Evolutionary conservation across 2,888 invertebrate genomes (phyloP).

Genomic region (Spatulosminthurus flaviceps): DNA sequence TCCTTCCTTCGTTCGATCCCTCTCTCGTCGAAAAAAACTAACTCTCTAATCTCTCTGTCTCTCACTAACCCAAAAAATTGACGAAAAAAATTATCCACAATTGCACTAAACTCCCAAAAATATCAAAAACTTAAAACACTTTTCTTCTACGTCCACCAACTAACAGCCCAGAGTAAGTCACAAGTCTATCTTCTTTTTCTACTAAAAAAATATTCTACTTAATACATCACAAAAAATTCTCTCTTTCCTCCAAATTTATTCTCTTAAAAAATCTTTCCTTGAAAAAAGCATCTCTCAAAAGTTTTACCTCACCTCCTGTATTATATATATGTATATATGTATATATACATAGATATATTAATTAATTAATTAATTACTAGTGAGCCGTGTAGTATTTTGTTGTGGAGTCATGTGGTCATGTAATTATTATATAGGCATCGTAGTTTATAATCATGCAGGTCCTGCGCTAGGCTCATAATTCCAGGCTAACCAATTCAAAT

Average conservation of each 20-base stretch:
- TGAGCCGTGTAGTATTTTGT: not conserved
- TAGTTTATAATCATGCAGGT: too few relatives aligned
- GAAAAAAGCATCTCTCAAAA: not conserved
- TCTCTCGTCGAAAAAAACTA: conserved; percentile 7
- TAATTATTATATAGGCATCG: too few relatives aligned
- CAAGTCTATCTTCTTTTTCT: conserved; percentile 11
- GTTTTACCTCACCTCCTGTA: not conserved
- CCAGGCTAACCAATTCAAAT: too few relatives aligned
- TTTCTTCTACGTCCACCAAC: conserved; percentile 26
- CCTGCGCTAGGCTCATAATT: too few relatives aligned
- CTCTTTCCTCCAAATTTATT: conserved; percentile 22
- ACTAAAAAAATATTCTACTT: not conserved
- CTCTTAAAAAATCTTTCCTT: not conserved
- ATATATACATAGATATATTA: too few relatives aligned
- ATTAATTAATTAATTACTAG: not conserved
- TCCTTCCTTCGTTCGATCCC: conserved; percentile 45
- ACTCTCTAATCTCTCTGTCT: too few relatives aligned
- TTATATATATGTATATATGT: too few relatives aligned
- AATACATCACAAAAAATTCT: not conserved
- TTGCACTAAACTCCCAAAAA: not conserved
- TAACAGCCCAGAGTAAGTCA: conserved; percentile 49
- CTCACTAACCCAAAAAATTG: conserved; percentile 25
- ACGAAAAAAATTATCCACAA: not conserved
- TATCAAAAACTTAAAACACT: conserved; percentile 10
- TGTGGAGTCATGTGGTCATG: too few relatives aligned